Conservation (phyloP, 2,888 invertebrate genomes). For the Glaucopsyche alexis region DNA sequence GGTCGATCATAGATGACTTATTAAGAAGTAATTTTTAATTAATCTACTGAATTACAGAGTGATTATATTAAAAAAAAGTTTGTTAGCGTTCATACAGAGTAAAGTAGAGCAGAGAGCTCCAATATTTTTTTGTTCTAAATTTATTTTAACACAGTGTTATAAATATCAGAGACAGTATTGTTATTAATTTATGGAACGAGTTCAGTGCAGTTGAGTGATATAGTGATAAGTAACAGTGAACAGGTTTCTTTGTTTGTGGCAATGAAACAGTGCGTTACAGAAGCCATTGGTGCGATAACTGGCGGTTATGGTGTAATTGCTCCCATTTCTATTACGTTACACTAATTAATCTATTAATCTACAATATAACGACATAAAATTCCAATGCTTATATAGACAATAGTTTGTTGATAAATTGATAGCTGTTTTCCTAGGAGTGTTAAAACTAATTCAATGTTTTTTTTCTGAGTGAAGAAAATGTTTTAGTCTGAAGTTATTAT, state of each 20-base stretch:
- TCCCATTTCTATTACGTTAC: conserved; percentile 1
- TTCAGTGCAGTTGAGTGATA: conserved; percentile 42
- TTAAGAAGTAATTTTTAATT: too few species aligned
- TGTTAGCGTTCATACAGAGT: neutral
- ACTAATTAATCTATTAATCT: neutral
- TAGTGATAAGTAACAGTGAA: conserved; percentile 48
- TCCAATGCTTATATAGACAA: neutral
- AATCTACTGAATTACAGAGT: too few species aligned
- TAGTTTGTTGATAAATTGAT: too few species aligned
- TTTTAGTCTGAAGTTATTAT: too few species aligned
- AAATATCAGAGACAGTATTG: neutral
- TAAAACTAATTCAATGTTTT: too few species aligned
- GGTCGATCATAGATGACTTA: too few species aligned
- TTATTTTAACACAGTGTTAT: neutral
- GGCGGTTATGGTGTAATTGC: conserved; percentile 27
- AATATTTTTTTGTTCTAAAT: neutral
- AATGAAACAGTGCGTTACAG: conserved; percentile 34
- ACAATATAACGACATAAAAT: neutral
- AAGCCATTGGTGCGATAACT: conserved; percentile 27
- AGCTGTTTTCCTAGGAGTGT: too few species aligned
- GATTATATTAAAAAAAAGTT: too few species aligned
- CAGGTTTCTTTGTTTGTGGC: conserved; percentile 51
- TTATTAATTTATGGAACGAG: conserved; percentile 4
- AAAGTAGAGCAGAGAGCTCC: neutral
- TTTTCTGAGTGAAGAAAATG: too few species aligned